These are phyloP conservation scores for Gallinago solitaria DNA, from an alignment of 2,797 vertebrate species.

Conservation along the genomic window DNA sequence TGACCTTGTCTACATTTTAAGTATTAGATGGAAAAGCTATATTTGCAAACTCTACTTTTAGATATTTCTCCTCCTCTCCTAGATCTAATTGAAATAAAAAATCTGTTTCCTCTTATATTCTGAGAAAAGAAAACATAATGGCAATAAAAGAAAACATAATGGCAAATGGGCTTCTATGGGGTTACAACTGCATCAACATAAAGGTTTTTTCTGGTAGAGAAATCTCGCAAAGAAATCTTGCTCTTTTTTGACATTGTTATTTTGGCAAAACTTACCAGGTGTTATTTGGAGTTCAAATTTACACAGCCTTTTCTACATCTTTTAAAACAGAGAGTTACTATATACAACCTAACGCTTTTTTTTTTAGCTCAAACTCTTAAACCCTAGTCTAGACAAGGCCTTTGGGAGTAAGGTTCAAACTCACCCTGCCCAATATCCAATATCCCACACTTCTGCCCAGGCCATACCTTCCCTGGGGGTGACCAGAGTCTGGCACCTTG, in stretches of 20 bases:
- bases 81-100: not conserved
- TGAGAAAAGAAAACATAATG: not conserved
- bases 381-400: not conserved
- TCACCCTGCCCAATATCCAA: not conserved
- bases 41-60: not conserved
- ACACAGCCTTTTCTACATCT: not conserved
- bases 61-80: not conserved
- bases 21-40: not conserved
- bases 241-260: not conserved
- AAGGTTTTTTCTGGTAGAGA: not conserved
- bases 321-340: not conserved
- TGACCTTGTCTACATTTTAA: not conserved
- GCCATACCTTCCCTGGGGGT: not conserved
- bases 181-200: not conserved
- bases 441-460: not conserved
- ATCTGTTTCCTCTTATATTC: not conserved
- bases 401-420: not conserved
- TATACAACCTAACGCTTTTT: not conserved
- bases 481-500: not conserved
- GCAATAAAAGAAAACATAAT: not conserved
- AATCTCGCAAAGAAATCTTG: not conserved
- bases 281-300: not conserved
- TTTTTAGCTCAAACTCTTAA: not conserved
- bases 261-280: not conserved
- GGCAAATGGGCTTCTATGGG: not conserved